phyloP scores from a whole-genome alignment of 2,797 vertebrate genomes.

The Artibeus jamaicensis region DNA sequence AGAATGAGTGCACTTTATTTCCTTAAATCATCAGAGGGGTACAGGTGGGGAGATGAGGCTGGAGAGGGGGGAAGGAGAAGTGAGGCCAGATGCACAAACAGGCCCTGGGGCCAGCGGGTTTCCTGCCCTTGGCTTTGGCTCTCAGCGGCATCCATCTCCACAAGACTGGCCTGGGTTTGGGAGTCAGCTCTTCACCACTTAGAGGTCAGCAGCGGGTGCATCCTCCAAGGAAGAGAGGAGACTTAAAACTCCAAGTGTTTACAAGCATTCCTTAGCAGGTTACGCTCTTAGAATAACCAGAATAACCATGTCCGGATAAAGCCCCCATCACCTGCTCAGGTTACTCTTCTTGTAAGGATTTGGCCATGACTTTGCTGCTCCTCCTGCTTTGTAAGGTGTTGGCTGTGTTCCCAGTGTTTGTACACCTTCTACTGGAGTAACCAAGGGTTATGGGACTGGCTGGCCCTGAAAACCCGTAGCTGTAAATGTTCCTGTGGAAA shows the following conservation, averaged over 20 bases:
- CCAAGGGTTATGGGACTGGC: background rate
- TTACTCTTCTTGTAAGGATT: background rate
- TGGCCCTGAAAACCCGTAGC: background rate
- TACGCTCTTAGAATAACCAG: background rate
- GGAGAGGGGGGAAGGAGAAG: background rate
- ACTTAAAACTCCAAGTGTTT: background rate
- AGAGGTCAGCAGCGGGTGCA: background rate
- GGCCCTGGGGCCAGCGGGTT: background rate
- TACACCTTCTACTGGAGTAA: background rate
- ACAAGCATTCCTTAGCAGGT: background rate
- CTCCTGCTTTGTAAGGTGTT: background rate
- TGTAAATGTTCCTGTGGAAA: background rate
- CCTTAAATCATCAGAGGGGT: background rate
- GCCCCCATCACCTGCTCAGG: background rate
- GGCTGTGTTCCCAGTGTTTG: background rate
- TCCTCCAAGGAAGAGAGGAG: background rate
- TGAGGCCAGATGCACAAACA: background rate
- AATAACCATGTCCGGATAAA: background rate
- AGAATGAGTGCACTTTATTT: background rate
- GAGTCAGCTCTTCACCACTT: background rate
- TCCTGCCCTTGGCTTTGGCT: background rate
- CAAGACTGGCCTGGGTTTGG: background rate
- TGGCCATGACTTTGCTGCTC: background rate
- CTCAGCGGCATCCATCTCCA: background rate
- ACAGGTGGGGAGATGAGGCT: background rate